A percentile compares a stretch with the other conserved stretches of the same genome.
Evolutionary conservation across 2,888 invertebrate species (phyloP).

Genomic region (Piscicola geometra): DNA sequence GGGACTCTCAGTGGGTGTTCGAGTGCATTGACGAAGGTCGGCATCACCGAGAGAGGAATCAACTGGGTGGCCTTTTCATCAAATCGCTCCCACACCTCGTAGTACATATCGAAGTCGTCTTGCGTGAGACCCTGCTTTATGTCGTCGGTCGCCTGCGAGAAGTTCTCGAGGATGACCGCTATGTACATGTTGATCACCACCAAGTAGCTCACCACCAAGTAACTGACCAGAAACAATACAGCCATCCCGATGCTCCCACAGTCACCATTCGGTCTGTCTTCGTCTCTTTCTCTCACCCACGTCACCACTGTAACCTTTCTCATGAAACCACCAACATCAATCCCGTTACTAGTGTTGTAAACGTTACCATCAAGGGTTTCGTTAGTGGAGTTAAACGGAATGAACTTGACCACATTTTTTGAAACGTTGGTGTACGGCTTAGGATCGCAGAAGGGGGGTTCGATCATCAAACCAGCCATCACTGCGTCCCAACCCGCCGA

Average conservation of each 20-base stretch:
- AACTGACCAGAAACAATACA: slow-evolving; percentile 87
- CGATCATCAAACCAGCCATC: slow-evolving; percentile 89
- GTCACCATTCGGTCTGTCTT: slow-evolving; percentile 57
- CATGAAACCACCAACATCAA: neutral
- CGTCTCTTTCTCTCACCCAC: slow-evolving; percentile 10
- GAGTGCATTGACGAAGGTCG: slow-evolving; percentile 85
- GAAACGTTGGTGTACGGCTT: neutral
- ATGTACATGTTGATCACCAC: slow-evolving; percentile 99
- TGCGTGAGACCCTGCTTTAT: slow-evolving; percentile 77
- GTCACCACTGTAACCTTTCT: neutral
- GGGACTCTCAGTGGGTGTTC: slow-evolving; percentile 92
- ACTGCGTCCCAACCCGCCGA: slow-evolving; percentile 84
- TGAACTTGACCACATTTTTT: neutral
- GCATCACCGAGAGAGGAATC: slow-evolving; percentile 86
- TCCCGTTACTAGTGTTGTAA: neutral
- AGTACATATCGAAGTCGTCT: slow-evolving; percentile 99
- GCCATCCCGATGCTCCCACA: slow-evolving; percentile 91
- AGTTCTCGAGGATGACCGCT: slow-evolving; percentile 97
- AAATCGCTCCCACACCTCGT: slow-evolving; percentile 98
- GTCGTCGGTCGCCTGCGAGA: slow-evolving; percentile 95
- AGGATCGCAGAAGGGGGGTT: slow-evolving; percentile 34
- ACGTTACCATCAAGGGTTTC: neutral
- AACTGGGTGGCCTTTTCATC: slow-evolving; percentile 96
- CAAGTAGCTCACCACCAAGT: slow-evolving; percentile 94
- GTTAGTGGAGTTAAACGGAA: neutral